A percentile compares a stretch with the other conserved stretches of the same genome.
Evolutionary conservation across 2,888 invertebrate genomes (phyloP).

Genomic region (Caenorhabditis uteleia): DNA sequence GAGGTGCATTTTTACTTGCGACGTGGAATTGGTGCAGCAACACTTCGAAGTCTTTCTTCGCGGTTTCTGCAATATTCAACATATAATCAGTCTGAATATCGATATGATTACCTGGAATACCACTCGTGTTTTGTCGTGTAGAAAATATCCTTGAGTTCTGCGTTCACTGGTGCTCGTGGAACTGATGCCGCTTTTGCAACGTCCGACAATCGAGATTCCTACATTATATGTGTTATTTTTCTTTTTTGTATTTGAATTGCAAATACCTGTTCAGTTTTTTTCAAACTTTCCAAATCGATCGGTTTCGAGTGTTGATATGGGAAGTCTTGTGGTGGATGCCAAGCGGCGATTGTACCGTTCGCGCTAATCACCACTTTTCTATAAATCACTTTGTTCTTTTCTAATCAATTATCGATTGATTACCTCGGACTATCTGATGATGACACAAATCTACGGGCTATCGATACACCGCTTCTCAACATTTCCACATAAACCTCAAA

Average conservation of each 20-base stretch:
- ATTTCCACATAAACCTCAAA: not conserved
- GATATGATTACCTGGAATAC: constrained; percentile 67
- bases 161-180: constrained; percentile 69
- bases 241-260: not conserved
- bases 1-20: constrained; percentile 48
- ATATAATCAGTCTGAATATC: not conserved
- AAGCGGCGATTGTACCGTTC: constrained; percentile 63
- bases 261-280: too few species aligned
- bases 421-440: not conserved
- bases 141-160: constrained; percentile 71
- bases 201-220: constrained; percentile 14
- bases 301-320: constrained; percentile 65
- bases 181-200: constrained; percentile 23
- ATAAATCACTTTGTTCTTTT: constrained; percentile 2
- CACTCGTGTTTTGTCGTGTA: constrained; percentile 70
- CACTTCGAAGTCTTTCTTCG: constrained; percentile 61
- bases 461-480: not conserved
- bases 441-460: not conserved
- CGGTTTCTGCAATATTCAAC: constrained; percentile 55
- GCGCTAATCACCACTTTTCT: constrained; percentile 53
- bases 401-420: not conserved
- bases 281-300: constrained; percentile 32
- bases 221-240: not conserved
- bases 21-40: constrained; percentile 55
- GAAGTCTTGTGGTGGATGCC: constrained; percentile 64